Conservation (phyloP, 2,113 vertebrate genomes). For the Sceloporus undulatus region DNA sequence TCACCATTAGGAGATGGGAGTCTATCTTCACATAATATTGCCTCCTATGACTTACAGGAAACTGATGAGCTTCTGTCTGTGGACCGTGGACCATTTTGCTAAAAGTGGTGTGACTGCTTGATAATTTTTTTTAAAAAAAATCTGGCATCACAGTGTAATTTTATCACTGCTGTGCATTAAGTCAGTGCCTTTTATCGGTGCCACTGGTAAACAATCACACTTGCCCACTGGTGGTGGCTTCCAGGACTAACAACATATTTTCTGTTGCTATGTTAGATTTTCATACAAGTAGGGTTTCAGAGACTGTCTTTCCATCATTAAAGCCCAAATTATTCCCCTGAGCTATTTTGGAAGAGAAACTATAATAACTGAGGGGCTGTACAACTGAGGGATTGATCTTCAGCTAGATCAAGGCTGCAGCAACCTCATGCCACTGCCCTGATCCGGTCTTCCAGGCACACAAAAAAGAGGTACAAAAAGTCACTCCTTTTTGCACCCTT, state of each 20-base stretch:
- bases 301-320: background rate
- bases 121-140: too few species aligned
- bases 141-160: background rate
- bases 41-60: too few species aligned
- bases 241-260: background rate
- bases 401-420: too few species aligned
- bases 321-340: background rate
- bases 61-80: too few species aligned
- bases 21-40: background rate
- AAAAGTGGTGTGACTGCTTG: background rate
- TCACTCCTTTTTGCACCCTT: too few species aligned
- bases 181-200: background rate
- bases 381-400: too few species aligned
- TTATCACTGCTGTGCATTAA: too few species aligned
- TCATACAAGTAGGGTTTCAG: background rate
- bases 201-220: background rate
- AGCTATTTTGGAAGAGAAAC: background rate
- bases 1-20: background rate
- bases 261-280: slow-evolving; percentile 6
- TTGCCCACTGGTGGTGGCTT: background rate
- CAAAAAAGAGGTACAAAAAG: too few species aligned
- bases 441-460: too few species aligned
- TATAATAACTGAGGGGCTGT: too few species aligned
- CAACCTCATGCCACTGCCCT: too few species aligned
- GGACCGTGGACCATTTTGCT: background rate